Percentiles rank a stretch among this genome's conserved stretches.
phyloP scores from a whole-genome alignment of 2,113 vertebrate species.

The Craseonycteris thonglongyai region DNA sequence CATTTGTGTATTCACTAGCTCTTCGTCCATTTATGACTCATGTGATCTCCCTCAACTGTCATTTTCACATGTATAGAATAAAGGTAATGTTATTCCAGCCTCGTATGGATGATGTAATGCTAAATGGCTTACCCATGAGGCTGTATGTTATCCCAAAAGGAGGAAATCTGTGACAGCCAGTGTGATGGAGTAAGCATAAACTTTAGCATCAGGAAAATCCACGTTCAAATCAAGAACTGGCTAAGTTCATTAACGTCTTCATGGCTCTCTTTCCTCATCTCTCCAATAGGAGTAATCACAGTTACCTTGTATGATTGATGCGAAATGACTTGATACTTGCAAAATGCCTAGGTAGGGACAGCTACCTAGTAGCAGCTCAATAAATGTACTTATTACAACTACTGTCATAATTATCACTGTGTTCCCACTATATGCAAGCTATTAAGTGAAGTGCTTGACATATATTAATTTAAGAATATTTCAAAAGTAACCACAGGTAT shows the following conservation, averaged over 20 bases:
- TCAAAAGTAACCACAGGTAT: not conserved
- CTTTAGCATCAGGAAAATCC: not conserved
- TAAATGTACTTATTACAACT: not conserved
- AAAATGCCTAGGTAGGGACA: not conserved
- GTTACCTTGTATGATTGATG: not conserved
- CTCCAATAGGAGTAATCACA: not conserved
- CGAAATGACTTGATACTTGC: not conserved
- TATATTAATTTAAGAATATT: not conserved
- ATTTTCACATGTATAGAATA: not conserved
- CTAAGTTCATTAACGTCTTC: not conserved
- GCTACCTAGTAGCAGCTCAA: not conserved
- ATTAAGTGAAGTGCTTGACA: not conserved
- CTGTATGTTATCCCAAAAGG: not conserved
- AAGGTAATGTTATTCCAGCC: not conserved
- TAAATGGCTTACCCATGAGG: not conserved
- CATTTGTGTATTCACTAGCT: not conserved
- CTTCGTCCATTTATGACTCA: not conserved
- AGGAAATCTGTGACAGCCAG: not conserved
- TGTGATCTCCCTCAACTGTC: not conserved
- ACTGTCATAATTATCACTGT: not conserved
- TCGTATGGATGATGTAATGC: not conserved
- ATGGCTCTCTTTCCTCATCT: not conserved
- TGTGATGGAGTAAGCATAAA: not conserved
- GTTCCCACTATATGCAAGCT: not conserved
- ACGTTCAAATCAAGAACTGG: not conserved